Evolutionary conservation across 2,113 vertebrate species (phyloP), one percentile per base, ranked within the genome.

Genomic region (Lepus timidus): DNA sequence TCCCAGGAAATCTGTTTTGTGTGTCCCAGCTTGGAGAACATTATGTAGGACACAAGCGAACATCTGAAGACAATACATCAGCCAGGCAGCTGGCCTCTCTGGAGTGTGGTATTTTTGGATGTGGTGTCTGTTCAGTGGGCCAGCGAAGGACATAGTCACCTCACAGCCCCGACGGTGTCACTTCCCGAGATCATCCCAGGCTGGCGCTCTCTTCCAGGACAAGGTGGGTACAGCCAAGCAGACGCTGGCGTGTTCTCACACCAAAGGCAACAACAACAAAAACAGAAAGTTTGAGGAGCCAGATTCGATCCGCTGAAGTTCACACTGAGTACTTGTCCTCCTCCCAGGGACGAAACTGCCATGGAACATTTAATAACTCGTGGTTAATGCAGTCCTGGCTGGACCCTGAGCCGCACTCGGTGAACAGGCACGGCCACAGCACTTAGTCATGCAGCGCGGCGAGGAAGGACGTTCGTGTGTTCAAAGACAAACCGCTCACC

Each of bases 21-120:
- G 96, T 79, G 68, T 83, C 82, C 83, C 90, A 83, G 88, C 49
- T 92, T 95, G 90, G 52, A 83, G 75, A 70, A 75, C 12, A 5
- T 61, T 78, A 31, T 9, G 70, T 61, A 90, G 89, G 92, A 65
- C 39, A 58, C 0, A 12, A 75, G 22, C 0, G 58, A 93, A 85
- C 94, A 95, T 86, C 95, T 93, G 96, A 97, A 81, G 88, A 86
- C 52, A 36, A 64, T 94, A 67, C 55, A 73, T 94, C 80, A 96
- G 79, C 6, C 1, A 58, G 76, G 67, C 85, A 94, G 84, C 84
- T 52, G n/a, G 64, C 33, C 31, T 76, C 91, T 87, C 91, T 80
- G 58, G 85, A 55, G 83, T 90, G 52, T 25, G 13, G 52, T 91
- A 81, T 94, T 94, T 90, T 73, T 79, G 58, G 51, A 95, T 36